Percentiles rank a stretch among this genome's conserved stretches.
These are phyloP conservation scores for Apistogramma diplotaenia DNA, from an alignment of 2,113 vertebrate species.

Conservation along the genomic window DNA sequence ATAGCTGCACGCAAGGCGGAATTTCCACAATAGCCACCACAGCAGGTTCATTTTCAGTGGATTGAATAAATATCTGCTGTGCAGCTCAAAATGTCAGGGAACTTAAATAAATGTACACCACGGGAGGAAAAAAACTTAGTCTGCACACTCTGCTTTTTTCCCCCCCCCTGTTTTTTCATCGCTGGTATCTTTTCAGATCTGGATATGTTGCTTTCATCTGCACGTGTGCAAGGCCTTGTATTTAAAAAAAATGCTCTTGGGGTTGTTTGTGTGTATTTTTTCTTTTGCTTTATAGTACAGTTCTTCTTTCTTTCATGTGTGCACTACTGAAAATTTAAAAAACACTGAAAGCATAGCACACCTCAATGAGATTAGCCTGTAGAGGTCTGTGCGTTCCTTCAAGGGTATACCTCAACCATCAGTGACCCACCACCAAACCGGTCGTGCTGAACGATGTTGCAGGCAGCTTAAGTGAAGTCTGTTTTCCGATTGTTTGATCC, in stretches of 20 bases:
- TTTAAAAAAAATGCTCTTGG: background rate
- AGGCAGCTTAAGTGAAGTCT: no score
- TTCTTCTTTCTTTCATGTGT: background rate
- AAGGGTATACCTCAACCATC: no score
- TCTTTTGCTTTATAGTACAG: background rate
- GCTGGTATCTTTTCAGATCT: conserved; percentile 21
- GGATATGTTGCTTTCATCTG: background rate
- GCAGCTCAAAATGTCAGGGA: conserved; percentile 59
- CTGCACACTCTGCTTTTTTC: conserved; percentile 44
- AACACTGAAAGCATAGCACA: no score
- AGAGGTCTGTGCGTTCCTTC: no score
- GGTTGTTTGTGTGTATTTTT: background rate
- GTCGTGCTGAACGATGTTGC: no score
- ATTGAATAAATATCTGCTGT: conserved; percentile 65
- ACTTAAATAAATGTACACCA: conserved; percentile 51
- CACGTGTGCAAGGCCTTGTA: background rate
- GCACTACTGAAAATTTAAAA: no score
- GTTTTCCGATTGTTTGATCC: no score
- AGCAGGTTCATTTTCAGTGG: conserved; percentile 53
- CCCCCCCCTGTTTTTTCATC: conserved; percentile 21
- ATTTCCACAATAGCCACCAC: conserved; percentile 48
- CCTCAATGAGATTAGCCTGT: no score
- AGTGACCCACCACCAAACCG: no score
- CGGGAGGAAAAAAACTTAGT: conserved; percentile 14
- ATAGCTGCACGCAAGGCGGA: conserved; percentile 40